Evolutionary conservation across 2,888 invertebrate species (phyloP), one percentile per base, ranked within the genome.

Genomic region (Alloplasta piceator): DNA sequence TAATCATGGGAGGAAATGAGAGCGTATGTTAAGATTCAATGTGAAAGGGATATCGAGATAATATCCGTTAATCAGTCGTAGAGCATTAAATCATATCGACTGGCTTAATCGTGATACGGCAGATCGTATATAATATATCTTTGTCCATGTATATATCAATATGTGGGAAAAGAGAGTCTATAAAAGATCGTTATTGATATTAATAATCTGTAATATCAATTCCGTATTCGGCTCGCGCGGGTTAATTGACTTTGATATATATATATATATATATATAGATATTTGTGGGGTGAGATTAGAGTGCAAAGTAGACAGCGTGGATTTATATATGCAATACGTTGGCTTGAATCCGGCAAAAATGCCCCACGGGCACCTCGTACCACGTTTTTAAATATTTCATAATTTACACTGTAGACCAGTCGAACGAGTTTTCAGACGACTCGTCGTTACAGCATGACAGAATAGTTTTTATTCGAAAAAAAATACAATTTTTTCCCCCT

Each of bases 341-440:
- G 56, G 68, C 61, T 55, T 55, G 67, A 60, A 52, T 52, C 48
- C 14, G 7, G 39, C 48, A 41, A 38, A 60, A 56, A 38, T 9
- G 12, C 26, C n/a, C 14, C 55, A 26, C 26, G 26, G 26, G 26
- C 26, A 26, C 26, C 26, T 26, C 3, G 14, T 16, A 56, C 26
- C 50, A 39, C 60, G 43, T 63, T 50, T 61, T 60, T 63, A 39
- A 76, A 75, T 70, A 52, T 52, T 52, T 50, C 60, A 71, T 74
- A 64, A 75, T 80, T 80, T 80, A 80, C 70, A 66, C 46, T 36
- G 46, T 16, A 36, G 75, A 71, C 79, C 71, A 60, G 79, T 80
- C 55, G 46, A 66, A 75, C 79, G 79, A 75, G 79, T 80, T 80
- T 80, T 55, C 75, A 75, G 50, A 66, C 36, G 56, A 70, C 75